Percentiles rank a stretch among this genome's conserved stretches.
phyloP scores from a whole-genome alignment of 1,140 invertebrate species.

The Ceratoteleas bidentatus region DNA sequence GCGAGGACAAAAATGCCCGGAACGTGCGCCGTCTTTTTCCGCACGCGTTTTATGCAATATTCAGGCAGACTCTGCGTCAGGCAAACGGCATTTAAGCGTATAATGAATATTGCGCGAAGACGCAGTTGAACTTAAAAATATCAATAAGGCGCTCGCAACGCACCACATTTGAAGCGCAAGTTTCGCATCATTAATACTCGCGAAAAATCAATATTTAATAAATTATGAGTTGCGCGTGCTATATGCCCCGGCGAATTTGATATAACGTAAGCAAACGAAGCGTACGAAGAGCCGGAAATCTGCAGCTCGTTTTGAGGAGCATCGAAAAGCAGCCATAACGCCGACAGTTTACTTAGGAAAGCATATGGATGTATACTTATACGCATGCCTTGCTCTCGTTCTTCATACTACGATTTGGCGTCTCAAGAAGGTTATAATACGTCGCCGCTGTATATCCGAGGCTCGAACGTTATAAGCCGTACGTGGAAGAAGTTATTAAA shows the following conservation, averaged over 20 bases:
- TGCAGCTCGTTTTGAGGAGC: too few relatives aligned
- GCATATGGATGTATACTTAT: conserved; percentile 49
- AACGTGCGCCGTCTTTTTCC: too few relatives aligned
- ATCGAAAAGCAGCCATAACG: too few relatives aligned
- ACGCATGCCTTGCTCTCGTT: conserved; percentile 50
- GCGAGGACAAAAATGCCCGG: too few relatives aligned
- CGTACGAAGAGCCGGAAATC: conserved; percentile 54
- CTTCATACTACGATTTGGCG: conserved; percentile 48
- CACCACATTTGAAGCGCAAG: neutral
- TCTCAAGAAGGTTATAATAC: conserved; percentile 59
- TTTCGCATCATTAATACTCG: conserved; percentile 23
- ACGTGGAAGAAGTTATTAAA: conserved; percentile 45
- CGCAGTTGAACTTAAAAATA: conserved; percentile 1
- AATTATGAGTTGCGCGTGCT: conserved; percentile 20
- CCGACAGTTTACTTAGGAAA: conserved; percentile 61
- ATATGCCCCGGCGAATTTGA: conserved; percentile 11
- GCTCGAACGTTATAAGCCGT: conserved; percentile 28
- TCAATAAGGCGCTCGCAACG: neutral
- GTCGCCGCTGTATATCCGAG: conserved; percentile 21
- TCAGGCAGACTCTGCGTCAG: too few relatives aligned
- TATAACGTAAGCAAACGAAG: conserved; percentile 56
- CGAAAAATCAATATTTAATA: conserved; percentile 42
- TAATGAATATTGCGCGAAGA: conserved; percentile 1
- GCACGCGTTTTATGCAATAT: too few relatives aligned
- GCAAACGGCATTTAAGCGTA: neutral